phyloP scores from a whole-genome alignment of 2,888 invertebrate genomes.

The Mylabris sibirica region DNA sequence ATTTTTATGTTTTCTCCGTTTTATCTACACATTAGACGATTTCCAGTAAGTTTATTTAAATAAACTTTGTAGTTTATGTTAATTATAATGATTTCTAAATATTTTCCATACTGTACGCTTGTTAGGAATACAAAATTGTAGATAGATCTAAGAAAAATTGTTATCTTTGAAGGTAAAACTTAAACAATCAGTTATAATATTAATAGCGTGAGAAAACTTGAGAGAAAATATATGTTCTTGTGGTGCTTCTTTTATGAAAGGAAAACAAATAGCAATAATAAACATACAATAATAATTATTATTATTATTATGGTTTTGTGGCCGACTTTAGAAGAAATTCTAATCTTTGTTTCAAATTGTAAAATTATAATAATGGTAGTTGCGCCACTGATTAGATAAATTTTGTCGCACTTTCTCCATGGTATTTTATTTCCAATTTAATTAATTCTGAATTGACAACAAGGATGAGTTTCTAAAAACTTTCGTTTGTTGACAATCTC shows the following conservation, averaged over 20 bases:
- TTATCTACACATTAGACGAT: no score
- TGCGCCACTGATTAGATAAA: slow-evolving; percentile 8
- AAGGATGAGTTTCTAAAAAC: slow-evolving; percentile 13
- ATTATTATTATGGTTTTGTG: background rate
- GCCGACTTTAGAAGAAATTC: background rate
- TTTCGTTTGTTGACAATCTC: slow-evolving; percentile 6
- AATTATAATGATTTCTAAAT: no score
- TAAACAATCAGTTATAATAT: background rate
- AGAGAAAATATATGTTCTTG: no score
- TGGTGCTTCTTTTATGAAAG: no score
- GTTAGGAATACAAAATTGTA: no score
- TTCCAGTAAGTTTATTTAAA: no score
- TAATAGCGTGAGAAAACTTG: background rate
- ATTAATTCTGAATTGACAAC: background rate
- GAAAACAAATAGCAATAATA: background rate
- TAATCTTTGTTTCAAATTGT: background rate
- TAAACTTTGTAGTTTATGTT: no score
- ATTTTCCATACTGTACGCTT: no score
- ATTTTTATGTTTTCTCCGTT: no score
- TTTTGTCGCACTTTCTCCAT: slow-evolving; percentile 7
- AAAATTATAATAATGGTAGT: background rate
- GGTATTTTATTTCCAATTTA: background rate
- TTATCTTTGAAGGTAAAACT: no score
- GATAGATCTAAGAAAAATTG: no score
- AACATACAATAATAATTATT: background rate